A percentile compares a stretch with the other conserved stretches of the same genome.
phyloP scores from a whole-genome alignment of 1,140 invertebrate genomes.

The Pygmarrhopalites habei region DNA sequence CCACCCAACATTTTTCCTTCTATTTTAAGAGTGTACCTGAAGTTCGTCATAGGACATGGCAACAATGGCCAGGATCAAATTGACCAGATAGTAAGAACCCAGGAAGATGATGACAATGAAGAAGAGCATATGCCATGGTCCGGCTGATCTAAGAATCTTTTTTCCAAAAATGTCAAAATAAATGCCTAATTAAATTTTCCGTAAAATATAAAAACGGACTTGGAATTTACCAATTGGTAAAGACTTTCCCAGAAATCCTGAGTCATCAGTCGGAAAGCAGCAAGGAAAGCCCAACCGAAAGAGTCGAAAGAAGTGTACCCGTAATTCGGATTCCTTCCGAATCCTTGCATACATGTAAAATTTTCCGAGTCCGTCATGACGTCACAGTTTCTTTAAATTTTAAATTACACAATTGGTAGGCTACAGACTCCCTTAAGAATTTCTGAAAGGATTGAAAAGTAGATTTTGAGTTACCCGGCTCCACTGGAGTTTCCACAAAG shows the following conservation, averaged over 20 bases:
- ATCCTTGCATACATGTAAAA: conserved; percentile 84
- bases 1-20: no score
- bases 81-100: conserved; percentile 96
- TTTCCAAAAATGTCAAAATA: conserved; percentile 47
- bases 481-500: conserved; percentile 82
- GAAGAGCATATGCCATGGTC: conserved; percentile 94
- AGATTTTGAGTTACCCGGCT: no score
- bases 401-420: neutral
- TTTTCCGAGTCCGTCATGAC: conserved; percentile 18
- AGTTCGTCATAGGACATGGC: conserved; percentile 98
- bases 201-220: no score
- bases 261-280: conserved; percentile 95
- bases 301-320: conserved; percentile 97
- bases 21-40: no score
- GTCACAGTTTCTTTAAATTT: conserved; percentile 3
- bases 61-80: conserved; percentile 98
- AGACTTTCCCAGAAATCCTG: conserved; percentile 98
- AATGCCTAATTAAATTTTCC: neutral
- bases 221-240: conserved; percentile 82
- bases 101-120: conserved; percentile 98
- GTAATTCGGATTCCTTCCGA: conserved; percentile 91
- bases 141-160: conserved; percentile 86
- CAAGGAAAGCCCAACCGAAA: conserved; percentile 93
- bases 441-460: neutral
- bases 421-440: no score